Conservation (phyloP, 2,113 vertebrate species). For the Gnathonemus longibarbis region DNA sequence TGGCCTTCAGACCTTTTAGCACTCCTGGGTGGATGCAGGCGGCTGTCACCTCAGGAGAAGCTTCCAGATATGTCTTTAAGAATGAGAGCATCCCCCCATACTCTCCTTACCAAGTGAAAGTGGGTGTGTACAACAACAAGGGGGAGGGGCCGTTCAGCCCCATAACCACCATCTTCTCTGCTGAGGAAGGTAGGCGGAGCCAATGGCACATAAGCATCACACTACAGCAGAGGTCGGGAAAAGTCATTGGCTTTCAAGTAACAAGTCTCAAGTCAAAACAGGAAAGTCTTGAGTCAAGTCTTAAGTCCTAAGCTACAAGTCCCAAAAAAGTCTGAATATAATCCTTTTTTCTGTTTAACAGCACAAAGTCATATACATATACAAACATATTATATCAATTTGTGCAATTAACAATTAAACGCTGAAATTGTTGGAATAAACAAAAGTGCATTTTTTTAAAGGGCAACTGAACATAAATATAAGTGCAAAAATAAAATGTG, state of each 20-base stretch:
- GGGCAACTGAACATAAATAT: neutral
- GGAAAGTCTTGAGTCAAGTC: neutral
- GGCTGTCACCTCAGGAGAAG: constrained; percentile 79
- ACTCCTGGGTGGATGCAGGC: constrained; percentile 93
- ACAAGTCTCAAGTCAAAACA: neutral
- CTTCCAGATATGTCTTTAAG: constrained; percentile 83
- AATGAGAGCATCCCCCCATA: constrained; percentile 92
- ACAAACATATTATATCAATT: neutral
- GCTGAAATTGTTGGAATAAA: neutral
- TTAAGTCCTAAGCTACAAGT: neutral
- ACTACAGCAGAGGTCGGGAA: neutral
- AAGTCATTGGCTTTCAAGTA: neutral
- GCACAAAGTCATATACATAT: neutral
- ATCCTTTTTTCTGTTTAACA: neutral
- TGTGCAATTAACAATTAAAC: neutral
- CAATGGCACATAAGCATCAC: neutral
- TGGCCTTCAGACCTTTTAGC: constrained; percentile 83
- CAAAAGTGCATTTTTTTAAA: neutral
- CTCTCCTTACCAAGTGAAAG: constrained; percentile 90
- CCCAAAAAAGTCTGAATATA: neutral
- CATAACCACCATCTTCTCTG: constrained; percentile 78
- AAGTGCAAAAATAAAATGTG: neutral
- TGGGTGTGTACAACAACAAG: constrained; percentile 93
- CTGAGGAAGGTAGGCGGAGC: constrained; percentile 81
- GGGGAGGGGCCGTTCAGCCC: constrained; percentile 89